A percentile compares a stretch with the other conserved stretches of the same genome.
Conservation (phyloP, 2,888 invertebrate species). For the Chrysina gloriosa region DNA sequence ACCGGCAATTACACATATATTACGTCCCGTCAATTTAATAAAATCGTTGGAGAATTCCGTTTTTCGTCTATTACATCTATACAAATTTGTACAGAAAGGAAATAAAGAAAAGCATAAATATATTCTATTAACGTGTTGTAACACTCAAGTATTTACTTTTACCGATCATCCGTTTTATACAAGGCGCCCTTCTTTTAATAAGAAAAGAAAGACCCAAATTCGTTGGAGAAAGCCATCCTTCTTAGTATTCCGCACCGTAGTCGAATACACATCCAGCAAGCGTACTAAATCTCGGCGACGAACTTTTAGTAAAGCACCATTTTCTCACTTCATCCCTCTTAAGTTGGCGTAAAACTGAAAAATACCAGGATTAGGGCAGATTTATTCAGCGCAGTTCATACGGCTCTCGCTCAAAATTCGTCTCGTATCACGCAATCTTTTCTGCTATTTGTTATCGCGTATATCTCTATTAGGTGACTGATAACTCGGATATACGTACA, state of each 20-base stretch:
- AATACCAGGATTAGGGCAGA: constrained; percentile 54
- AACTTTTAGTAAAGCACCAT: constrained; percentile 48
- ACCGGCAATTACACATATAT: not conserved
- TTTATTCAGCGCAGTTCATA: constrained; percentile 52
- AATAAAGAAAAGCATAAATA: too few species aligned
- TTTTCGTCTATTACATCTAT: too few species aligned
- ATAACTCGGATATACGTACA: not conserved
- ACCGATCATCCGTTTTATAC: too few species aligned
- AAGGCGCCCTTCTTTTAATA: too few species aligned
- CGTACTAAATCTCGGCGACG: not conserved
- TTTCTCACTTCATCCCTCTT: constrained; percentile 51
- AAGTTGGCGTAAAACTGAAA: constrained; percentile 54
- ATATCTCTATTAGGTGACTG: constrained; percentile 33
- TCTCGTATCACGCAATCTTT: constrained; percentile 46
- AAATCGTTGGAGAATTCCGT: too few species aligned
- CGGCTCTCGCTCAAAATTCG: constrained; percentile 27
- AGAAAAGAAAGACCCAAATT: not conserved
- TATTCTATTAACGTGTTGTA: too few species aligned
- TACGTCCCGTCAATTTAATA: too few species aligned
- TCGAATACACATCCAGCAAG: not conserved
- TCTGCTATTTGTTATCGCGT: constrained; percentile 46
- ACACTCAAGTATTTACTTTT: too few species aligned
- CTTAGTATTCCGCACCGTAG: constrained; percentile 10
- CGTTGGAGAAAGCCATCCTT: constrained; percentile 2
- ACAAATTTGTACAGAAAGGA: too few species aligned